Conservation (phyloP, 1,140 invertebrate species). For the Atopsyche davidsoni region DNA sequence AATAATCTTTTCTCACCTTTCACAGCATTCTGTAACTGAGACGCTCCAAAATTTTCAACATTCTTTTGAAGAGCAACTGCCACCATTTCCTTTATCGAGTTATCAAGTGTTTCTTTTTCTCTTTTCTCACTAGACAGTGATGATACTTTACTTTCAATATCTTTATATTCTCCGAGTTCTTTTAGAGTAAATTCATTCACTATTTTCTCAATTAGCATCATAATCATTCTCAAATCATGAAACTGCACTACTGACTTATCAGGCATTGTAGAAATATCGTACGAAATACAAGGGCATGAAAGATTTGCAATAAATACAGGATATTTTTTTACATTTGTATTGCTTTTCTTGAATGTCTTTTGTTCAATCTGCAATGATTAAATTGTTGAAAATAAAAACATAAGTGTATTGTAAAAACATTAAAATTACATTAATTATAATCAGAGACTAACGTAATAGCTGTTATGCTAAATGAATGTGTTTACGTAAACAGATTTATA, state of each 20-base stretch:
- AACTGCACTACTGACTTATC: slow-evolving; percentile 52
- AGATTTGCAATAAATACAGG: slow-evolving; percentile 52
- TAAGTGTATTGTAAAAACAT: too few relatives aligned
- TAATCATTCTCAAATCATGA: slow-evolving; percentile 45
- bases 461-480: too few relatives aligned
- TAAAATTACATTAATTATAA: too few relatives aligned
- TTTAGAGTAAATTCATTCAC: slow-evolving; percentile 31
- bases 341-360: slow-evolving; percentile 28
- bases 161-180: neutral
- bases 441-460: too few relatives aligned
- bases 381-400: too few relatives aligned
- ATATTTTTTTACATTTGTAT: slow-evolving; percentile 37
- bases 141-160: neutral
- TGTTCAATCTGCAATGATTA: slow-evolving; percentile 11
- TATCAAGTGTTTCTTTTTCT: neutral
- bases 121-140: slow-evolving; percentile 1
- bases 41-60: slow-evolving; percentile 28
- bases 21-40: slow-evolving; percentile 31
- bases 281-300: slow-evolving; percentile 44
- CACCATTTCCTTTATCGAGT: slow-evolving; percentile 7
- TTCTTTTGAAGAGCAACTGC: slow-evolving; percentile 11
- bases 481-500: too few relatives aligned
- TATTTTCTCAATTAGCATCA: slow-evolving; percentile 41
- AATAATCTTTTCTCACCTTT: too few relatives aligned
- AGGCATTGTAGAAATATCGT: slow-evolving; percentile 50